Conservation (phyloP, 2,888 invertebrate species). For the Tetranychus piercei region DNA sequence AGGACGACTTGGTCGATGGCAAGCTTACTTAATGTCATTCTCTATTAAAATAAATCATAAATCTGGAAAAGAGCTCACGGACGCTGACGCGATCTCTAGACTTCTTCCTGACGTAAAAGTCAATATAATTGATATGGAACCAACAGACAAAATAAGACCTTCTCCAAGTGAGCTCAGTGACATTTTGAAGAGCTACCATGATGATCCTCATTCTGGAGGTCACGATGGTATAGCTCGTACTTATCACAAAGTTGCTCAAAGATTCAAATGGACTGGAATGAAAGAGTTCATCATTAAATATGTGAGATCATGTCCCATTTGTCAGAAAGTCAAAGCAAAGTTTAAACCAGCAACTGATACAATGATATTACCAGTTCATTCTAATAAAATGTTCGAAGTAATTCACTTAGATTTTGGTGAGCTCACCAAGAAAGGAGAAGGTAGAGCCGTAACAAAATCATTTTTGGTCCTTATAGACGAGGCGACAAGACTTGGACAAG, state of each 20-base stretch:
- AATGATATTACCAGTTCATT: background rate
- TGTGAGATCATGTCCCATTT: background rate
- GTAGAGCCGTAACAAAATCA: background rate
- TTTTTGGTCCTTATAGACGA: conserved; percentile 5
- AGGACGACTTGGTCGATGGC: background rate
- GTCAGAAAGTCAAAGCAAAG: background rate
- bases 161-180: background rate
- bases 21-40: background rate
- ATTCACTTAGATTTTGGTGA: conserved; percentile 6
- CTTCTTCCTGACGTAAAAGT: background rate
- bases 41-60: background rate
- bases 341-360: background rate
- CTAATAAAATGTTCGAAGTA: background rate
- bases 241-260: background rate
- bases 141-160: background rate
- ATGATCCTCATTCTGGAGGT: background rate
- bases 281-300: conserved; percentile 1
- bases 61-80: background rate
- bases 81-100: conserved; percentile 3
- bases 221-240: background rate
- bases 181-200: background rate
- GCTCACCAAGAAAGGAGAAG: background rate
- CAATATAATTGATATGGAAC: background rate
- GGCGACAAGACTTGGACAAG: background rate
- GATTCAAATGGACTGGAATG: background rate